Conservation (phyloP, 2,888 invertebrate genomes). For the Rhaphigaster nebulosa region DNA sequence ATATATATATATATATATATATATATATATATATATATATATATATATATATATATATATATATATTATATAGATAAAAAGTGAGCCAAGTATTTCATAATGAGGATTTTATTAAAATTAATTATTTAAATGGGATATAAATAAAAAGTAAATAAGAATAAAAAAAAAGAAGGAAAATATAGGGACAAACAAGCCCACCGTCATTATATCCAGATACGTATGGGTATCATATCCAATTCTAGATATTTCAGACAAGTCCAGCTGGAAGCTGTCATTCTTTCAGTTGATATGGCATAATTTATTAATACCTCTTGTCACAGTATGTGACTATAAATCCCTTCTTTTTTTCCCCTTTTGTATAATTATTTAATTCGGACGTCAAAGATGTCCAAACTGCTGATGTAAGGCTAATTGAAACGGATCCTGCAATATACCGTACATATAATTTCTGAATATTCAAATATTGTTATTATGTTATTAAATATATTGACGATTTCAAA, state of each 20-base stretch:
- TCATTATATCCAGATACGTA: background rate
- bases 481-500: background rate
- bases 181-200: background rate
- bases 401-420: background rate
- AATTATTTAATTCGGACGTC: conserved; percentile 16
- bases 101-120: too few species aligned
- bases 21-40: too few species aligned
- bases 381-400: background rate
- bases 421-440: background rate
- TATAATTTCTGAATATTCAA: background rate
- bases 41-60: too few species aligned
- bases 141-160: background rate
- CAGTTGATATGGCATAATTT: conserved; percentile 2
- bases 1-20: too few species aligned
- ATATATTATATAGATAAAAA: too few species aligned
- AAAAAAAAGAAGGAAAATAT: background rate
- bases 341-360: background rate
- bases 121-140: too few species aligned
- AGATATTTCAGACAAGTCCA: background rate
- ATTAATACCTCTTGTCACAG: conserved; percentile 10
- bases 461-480: background rate
- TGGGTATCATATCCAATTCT: background rate
- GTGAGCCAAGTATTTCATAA: too few species aligned
- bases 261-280: background rate
- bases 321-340: conserved; percentile 11